These are phyloP conservation scores for Caenorhabditis parvicauda DNA, from an alignment of 2,888 invertebrate species.

Conservation along the genomic window DNA sequence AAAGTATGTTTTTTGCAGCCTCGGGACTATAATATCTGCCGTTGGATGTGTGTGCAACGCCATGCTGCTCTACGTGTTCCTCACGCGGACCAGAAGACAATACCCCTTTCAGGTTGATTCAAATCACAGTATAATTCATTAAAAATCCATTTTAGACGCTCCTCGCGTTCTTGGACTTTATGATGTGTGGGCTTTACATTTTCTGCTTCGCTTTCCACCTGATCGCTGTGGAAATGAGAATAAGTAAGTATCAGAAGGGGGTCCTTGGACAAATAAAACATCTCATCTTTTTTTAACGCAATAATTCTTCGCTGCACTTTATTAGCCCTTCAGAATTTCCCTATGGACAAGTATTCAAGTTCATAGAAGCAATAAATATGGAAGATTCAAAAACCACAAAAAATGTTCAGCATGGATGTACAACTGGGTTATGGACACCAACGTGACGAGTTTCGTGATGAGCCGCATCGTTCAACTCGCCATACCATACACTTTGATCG, in stretches of 20 bases:
- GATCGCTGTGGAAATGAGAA: conserved; percentile 19
- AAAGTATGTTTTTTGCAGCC: conserved; percentile 21
- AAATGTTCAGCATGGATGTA: conserved; percentile 33
- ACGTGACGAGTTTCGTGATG: conserved; percentile 25
- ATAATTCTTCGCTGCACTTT: not conserved
- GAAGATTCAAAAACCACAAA: too few relatives aligned
- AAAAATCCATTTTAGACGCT: too few relatives aligned
- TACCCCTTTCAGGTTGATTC: too few relatives aligned
- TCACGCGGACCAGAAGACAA: conserved; percentile 14
- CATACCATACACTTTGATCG: conserved; percentile 50
- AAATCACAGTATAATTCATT: not conserved
- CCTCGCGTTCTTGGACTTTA: conserved; percentile 40
- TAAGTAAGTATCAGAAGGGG: too few relatives aligned
- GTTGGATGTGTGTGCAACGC: conserved; percentile 41
- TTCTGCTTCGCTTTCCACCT: conserved; percentile 32
- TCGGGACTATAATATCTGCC: conserved; percentile 34
- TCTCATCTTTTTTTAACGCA: not conserved
- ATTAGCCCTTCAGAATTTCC: too few relatives aligned
- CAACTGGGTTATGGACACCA: conserved; percentile 28
- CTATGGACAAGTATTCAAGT: too few relatives aligned
- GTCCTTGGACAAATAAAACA: not conserved
- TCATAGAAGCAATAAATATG: too few relatives aligned
- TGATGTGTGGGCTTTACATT: conserved; percentile 42
- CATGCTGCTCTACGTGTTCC: conserved; percentile 39
- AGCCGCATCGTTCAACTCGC: conserved; percentile 37